Base-by-base conservation (phyloP, 2,113 vertebrate genomes). In the Sprattus sprattus region DNA sequence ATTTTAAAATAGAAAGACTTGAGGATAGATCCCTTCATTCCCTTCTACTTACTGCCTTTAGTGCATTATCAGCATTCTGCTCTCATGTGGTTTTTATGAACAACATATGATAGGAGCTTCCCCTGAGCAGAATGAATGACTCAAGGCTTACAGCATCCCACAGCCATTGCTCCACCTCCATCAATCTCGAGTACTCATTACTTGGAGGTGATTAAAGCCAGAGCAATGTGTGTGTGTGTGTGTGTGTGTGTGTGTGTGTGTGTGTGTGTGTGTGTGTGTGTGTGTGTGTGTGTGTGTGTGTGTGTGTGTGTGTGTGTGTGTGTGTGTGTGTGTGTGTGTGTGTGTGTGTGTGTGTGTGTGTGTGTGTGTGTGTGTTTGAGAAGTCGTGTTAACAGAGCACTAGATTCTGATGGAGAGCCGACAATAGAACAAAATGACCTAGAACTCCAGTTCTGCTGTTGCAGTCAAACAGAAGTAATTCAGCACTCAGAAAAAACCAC, bases 151-250 rank as follows among this genome's bases (percentile, higher is more conserved):
- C 39, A 13, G 25, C 64, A 71, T 71, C 6, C 64, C 32, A 32
- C 64, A 60, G 20, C 22, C 54, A 22, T 71, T 71, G 0, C 64
- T 71, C 54, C 18, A 52, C 10, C 57, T 64, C 57, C 20, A 18
- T 64, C 57, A 71, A 71, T 71, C 64, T 28, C 64, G 32, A 28
- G 64, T 71, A 71, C 64, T 71, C 64, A 71, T 71, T 25, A 71
- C 28, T 71, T 20, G 20, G 18, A 60, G 8, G 25, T 71, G 64
- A 71, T 71, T 32, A 71, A 71, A 8, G 25, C n/a, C 54, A 60
- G 6, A 60, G 20, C 54, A 60, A 20, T 60, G 54, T 60, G 54
- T 60, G 5, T 60, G 5, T 60, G 54, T 60, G 18, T 60, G 54
- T 60, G 54, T 60, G 18, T 60, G 50, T 52, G 50, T 52, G 9